Conservation (phyloP, 1,140 invertebrate species). For the Calliphora vicina region DNA sequence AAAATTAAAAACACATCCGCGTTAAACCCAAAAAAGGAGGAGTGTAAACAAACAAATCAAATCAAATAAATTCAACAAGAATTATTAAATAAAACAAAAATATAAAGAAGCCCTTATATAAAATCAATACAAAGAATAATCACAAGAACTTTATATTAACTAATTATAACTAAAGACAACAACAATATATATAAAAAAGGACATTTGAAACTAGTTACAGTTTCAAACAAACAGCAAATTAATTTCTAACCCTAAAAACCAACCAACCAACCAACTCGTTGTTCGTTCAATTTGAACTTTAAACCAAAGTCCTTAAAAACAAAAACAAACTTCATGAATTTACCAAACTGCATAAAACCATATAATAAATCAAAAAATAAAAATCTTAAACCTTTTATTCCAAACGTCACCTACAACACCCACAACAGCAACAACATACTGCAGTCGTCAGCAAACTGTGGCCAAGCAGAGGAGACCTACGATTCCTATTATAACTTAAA, state of each 20-base stretch:
- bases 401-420: background rate
- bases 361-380: conserved; percentile 45
- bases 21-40: background rate
- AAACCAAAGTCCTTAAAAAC: conserved; percentile 21
- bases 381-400: conserved; percentile 36
- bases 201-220: background rate
- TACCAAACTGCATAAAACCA: conserved; percentile 40
- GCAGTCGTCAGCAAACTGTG: conserved; percentile 35
- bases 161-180: no score
- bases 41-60: background rate
- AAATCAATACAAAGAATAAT: background rate
- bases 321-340: conserved; percentile 48
- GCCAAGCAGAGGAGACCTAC: background rate
- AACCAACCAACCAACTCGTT: background rate
- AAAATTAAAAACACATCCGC: background rate
- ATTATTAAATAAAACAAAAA: background rate
- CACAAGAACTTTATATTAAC: background rate
- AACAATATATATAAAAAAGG: background rate
- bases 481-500: background rate
- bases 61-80: background rate
- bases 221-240: background rate
- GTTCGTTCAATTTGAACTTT: background rate
- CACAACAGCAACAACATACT: no score
- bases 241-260: background rate
- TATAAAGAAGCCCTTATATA: no score